Percentiles rank a stretch among this genome's conserved stretches.
These are phyloP conservation scores for Dioctria rufipes DNA, from an alignment of 2,888 invertebrate genomes.

Conservation along the genomic window DNA sequence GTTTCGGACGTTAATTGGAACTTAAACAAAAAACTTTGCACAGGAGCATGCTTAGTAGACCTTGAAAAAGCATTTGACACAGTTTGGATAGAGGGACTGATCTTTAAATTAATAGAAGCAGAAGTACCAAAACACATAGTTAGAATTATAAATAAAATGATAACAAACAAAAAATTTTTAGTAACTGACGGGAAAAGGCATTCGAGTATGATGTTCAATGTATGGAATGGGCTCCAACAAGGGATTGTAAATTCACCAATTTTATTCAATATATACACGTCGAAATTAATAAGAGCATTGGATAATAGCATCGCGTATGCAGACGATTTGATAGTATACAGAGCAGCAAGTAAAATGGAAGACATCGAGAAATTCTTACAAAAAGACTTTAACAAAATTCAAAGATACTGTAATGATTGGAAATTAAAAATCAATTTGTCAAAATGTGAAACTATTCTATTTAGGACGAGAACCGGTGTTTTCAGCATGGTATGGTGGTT, in stretches of 20 bases:
- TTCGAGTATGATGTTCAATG: not conserved
- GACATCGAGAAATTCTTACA: too few relatives aligned
- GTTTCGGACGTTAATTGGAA: constrained; percentile 18
- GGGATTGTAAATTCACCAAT: not conserved
- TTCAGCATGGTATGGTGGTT: too few relatives aligned
- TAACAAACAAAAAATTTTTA: constrained; percentile 1
- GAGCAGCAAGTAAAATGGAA: too few relatives aligned
- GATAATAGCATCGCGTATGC: constrained; percentile 2
- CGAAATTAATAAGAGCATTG: not conserved
- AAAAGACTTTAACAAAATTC: too few relatives aligned
- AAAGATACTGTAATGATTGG: too few relatives aligned
- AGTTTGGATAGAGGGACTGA: constrained; percentile 21
- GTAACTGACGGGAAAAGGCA: not conserved
- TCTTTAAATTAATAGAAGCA: constrained; percentile 6
- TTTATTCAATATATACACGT: constrained; percentile 9
- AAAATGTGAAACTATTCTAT: too few relatives aligned
- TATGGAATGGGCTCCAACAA: constrained; percentile 25
- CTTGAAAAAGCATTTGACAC: constrained; percentile 48
- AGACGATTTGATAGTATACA: constrained; percentile 1
- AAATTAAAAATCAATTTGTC: too few relatives aligned
- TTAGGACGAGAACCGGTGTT: too few relatives aligned
- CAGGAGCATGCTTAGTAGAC: constrained; percentile 28
- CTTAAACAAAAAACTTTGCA: constrained; percentile 13
- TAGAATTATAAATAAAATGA: constrained; percentile 12
- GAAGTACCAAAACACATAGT: not conserved